Conservation (phyloP, 2,888 invertebrate genomes). For the Lutraria lutraria region DNA sequence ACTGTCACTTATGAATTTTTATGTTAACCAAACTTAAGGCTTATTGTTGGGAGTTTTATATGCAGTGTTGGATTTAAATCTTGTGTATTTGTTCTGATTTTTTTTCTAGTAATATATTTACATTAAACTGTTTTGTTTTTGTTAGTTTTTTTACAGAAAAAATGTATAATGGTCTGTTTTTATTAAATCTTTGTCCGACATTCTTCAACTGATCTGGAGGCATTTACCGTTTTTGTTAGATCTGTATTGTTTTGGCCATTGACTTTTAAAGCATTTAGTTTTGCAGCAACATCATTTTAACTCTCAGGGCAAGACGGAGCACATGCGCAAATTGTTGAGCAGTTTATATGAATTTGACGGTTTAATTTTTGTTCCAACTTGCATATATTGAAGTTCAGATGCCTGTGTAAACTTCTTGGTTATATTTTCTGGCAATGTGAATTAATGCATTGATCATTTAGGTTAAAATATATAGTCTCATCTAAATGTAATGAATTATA, state of each 20-base stretch:
- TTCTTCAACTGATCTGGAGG: background rate
- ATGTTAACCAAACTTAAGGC: background rate
- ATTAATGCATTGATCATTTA: too few species aligned
- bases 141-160: too few species aligned
- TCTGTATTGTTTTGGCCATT: background rate
- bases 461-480: too few species aligned
- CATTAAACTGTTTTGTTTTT: background rate
- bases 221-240: background rate
- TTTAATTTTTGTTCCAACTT: too few species aligned
- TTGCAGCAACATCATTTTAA: background rate
- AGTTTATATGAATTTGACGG: too few species aligned
- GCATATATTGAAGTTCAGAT: too few species aligned
- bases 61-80: background rate
- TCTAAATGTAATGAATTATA: too few species aligned
- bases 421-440: too few species aligned
- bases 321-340: too few species aligned
- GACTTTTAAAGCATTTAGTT: background rate
- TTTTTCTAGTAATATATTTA: background rate
- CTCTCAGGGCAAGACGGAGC: too few species aligned
- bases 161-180: too few species aligned
- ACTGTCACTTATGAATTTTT: background rate
- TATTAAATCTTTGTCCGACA: background rate
- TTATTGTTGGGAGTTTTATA: conserved; percentile 1
- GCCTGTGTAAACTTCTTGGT: too few species aligned
- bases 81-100: background rate